These are phyloP conservation scores for Psittacus erithacus DNA, from an alignment of 2,113 vertebrate genomes.

Conservation along the genomic window DNA sequence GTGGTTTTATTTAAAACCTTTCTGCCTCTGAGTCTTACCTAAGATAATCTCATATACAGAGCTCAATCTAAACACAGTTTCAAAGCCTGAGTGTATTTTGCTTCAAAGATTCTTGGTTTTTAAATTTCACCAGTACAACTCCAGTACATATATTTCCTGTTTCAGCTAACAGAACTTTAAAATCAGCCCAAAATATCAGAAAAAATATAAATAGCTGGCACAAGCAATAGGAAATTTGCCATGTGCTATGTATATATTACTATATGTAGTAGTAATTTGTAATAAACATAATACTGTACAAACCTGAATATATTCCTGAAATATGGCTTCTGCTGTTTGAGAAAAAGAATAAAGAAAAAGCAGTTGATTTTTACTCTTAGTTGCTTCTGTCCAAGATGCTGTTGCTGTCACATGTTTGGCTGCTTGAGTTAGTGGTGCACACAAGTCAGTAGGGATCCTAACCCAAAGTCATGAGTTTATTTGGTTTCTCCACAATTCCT, in stretches of 20 bases:
- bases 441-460: neutral
- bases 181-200: neutral
- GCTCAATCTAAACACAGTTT: neutral
- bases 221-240: neutral
- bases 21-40: neutral
- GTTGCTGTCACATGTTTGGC: neutral
- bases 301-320: neutral
- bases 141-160: rapidly evolving
- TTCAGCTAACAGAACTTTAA: neutral
- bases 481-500: neutral
- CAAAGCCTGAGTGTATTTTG: neutral
- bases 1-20: neutral
- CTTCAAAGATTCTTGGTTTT: neutral
- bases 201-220: neutral
- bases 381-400: neutral
- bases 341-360: neutral
- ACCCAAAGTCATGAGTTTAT: neutral
- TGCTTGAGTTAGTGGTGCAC: neutral
- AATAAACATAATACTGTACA: neutral
- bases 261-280: neutral
- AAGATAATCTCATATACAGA: neutral
- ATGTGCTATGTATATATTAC: neutral
- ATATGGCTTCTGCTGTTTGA: neutral
- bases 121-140: neutral
- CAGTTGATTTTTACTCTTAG: neutral